phyloP scores from a whole-genome alignment of 2,113 vertebrate species.

The Thamnophis sirtalis region DNA sequence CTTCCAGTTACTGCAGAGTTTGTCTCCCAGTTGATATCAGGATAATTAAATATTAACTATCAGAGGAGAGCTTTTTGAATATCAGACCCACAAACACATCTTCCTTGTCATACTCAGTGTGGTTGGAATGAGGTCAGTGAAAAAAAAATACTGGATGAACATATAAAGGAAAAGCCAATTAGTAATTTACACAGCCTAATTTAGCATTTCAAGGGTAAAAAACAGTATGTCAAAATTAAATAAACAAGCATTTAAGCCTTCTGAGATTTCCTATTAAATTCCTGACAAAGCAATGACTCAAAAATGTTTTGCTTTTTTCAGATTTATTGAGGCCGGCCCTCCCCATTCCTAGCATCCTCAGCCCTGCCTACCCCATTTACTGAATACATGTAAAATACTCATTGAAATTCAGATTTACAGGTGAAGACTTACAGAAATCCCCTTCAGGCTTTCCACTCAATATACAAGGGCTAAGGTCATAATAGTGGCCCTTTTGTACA shows the following conservation, averaged over 20 bases:
- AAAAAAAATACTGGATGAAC: neutral
- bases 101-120: neutral
- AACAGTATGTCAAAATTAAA: neutral
- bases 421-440: neutral
- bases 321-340: neutral
- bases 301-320: slow-evolving; percentile 11
- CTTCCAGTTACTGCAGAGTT: no score
- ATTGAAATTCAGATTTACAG: neutral
- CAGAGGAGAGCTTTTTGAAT: neutral
- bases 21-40: no score
- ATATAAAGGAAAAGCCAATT: neutral
- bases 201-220: neutral
- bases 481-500: no score
- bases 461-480: neutral
- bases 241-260: neutral
- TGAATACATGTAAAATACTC: neutral
- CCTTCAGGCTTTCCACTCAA: neutral
- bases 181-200: no score
- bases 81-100: neutral
- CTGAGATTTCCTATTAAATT: neutral
- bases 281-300: neutral
- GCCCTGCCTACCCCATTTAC: neutral
- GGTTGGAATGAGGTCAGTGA: neutral
- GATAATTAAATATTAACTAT: no score
- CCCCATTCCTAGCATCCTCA: neutral